Conservation (phyloP, 1,140 invertebrate genomes). For the Aphis craccivora region DNA sequence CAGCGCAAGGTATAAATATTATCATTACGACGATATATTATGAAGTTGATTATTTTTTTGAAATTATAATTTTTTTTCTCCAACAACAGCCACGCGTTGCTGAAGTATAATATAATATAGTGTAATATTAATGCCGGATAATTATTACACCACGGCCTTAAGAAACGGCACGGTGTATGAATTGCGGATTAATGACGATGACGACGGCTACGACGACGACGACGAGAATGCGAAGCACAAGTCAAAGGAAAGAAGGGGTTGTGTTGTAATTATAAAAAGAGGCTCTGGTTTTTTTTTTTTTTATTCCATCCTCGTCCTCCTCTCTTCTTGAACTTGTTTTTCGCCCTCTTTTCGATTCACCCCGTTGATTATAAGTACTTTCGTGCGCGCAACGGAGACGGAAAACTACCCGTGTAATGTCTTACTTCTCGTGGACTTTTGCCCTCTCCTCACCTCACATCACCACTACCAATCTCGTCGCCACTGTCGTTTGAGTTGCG, state of each 20-base stretch:
- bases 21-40: background rate
- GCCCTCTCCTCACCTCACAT: background rate
- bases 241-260: constrained; percentile 58
- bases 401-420: constrained; percentile 54
- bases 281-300: constrained; percentile 45
- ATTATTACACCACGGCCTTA: constrained; percentile 53
- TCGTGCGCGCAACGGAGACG: constrained; percentile 8
- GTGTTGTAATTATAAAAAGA: constrained; percentile 58
- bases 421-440: constrained; percentile 54
- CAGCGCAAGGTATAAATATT: background rate
- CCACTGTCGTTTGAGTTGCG: background rate
- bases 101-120: constrained; percentile 3
- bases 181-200: constrained; percentile 54
- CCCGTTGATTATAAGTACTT: constrained; percentile 56
- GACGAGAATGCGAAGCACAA: constrained; percentile 21
- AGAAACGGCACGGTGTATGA: constrained; percentile 50
- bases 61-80: constrained; percentile 29
- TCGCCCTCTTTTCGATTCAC: constrained; percentile 56
- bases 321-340: constrained; percentile 57
- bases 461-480: background rate
- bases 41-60: constrained; percentile 43
- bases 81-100: background rate
- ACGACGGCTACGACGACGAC: background rate
- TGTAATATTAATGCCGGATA: constrained; percentile 54
- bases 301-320: constrained; percentile 32